A percentile compares a stretch with the other conserved stretches of the same genome.
Evolutionary conservation across 2,113 vertebrate species (phyloP).

Genomic region (Saccopteryx leptura): DNA sequence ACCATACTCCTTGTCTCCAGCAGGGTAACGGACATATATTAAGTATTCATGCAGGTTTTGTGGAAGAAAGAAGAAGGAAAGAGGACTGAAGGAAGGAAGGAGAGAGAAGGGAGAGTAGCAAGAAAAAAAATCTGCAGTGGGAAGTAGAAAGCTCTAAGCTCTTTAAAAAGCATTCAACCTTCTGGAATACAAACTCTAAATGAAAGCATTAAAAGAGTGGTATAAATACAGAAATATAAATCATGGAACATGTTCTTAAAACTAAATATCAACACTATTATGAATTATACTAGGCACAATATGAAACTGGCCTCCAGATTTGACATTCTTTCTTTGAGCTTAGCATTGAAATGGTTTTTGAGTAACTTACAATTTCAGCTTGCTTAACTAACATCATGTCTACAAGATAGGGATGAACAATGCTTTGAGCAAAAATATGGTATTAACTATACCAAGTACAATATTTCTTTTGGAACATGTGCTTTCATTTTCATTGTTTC

Average conservation of each 20-base stretch:
- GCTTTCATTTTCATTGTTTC: neutral
- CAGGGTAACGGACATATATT: neutral
- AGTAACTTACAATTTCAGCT: neutral
- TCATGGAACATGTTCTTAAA: constrained; percentile 40
- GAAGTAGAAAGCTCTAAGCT: neutral
- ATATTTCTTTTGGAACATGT: neutral
- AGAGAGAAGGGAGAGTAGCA: neutral
- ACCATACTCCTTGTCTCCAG: neutral
- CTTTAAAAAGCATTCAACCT: constrained; percentile 2
- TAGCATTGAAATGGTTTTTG: neutral
- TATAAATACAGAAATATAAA: neutral
- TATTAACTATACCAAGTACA: neutral
- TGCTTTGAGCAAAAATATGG: neutral
- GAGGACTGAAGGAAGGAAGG: neutral
- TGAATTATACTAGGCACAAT: neutral
- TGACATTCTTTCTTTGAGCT: neutral
- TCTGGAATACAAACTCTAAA: neutral
- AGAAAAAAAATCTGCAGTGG: neutral
- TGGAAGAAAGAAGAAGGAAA: neutral
- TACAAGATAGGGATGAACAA: neutral
- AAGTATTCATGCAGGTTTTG: neutral
- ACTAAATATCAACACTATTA: neutral
- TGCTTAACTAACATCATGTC: neutral
- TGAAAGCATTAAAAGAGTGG: neutral
- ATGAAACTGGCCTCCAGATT: neutral